phyloP scores from a whole-genome alignment of 92 coral and sea anemone species.

The Phenganax marumi region DNA sequence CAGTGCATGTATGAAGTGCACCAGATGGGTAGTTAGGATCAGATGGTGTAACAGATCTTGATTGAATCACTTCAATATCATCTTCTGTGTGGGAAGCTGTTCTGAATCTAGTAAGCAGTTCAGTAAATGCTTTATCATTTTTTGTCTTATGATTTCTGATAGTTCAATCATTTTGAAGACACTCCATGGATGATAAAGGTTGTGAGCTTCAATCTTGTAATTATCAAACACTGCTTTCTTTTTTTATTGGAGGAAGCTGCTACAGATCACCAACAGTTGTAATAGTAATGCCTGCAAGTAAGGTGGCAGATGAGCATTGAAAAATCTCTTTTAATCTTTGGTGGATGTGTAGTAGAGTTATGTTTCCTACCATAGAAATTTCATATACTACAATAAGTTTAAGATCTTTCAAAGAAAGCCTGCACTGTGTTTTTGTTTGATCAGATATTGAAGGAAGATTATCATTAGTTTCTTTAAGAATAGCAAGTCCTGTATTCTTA shows the following conservation, averaged over 20 bases:
- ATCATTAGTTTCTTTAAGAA: no score
- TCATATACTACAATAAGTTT: no score
- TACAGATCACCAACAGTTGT: constrained; percentile 42
- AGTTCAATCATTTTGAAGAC: no score
- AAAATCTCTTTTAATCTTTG: not conserved
- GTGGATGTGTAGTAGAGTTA: not conserved
- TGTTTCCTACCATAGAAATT: constrained; percentile 1
- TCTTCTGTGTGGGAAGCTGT: not conserved
- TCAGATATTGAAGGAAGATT: no score
- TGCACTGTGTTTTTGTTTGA: no score
- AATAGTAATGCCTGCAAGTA: not conserved
- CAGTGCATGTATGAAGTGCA: not conserved
- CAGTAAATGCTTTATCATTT: not conserved
- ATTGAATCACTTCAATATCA: not conserved
- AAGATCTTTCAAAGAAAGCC: no score
- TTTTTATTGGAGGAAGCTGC: not conserved
- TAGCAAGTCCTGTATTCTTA: no score
- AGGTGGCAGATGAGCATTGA: not conserved
- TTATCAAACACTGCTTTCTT: not conserved
- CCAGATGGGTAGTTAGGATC: not conserved
- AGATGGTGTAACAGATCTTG: not conserved
- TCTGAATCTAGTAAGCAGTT: not conserved
- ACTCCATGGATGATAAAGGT: not conserved
- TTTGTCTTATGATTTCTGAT: not conserved
- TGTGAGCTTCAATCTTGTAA: not conserved